A percentile compares a stretch with the other conserved stretches of the same genome.
These are phyloP conservation scores for Diploptera punctata DNA, from an alignment of 2,888 invertebrate genomes.

Conservation along the genomic window DNA sequence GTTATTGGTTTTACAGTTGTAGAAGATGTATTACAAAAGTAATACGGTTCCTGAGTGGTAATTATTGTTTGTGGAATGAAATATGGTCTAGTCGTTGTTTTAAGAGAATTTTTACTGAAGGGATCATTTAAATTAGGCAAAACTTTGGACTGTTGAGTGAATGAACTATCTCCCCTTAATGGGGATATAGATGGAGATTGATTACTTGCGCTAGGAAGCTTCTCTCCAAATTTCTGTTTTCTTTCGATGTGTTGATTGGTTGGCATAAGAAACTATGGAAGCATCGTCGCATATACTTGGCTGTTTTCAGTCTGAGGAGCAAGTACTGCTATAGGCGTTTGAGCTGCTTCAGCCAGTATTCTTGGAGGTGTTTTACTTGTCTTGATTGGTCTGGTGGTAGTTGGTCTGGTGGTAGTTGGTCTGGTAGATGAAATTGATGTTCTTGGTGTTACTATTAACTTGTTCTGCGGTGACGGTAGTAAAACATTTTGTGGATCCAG, in stretches of 20 bases:
- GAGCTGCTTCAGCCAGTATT: neutral
- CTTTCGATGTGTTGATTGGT: neutral
- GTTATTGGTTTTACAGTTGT: neutral
- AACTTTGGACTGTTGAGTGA: neutral
- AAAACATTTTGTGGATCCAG: neutral
- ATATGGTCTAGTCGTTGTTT: neutral
- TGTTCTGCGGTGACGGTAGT: neutral
- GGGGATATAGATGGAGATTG: neutral
- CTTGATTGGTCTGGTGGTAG: neutral
- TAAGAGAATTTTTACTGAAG: no score
- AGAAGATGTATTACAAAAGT: neutral
- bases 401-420: neutral
- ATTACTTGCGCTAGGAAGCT: no score
- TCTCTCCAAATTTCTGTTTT: constrained; percentile 5
- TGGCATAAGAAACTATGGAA: constrained; percentile 23
- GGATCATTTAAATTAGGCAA: neutral
- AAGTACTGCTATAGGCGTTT: neutral
- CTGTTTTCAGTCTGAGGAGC: neutral
- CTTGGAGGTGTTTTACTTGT: no score
- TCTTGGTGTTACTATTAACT: neutral
- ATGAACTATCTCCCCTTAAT: constrained; percentile 14
- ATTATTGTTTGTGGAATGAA: neutral
- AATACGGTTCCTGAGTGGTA: no score
- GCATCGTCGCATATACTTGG: no score
- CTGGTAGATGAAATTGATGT: neutral